Conservation (phyloP, 2,797 vertebrate species). For the Caiman crocodilus region DNA sequence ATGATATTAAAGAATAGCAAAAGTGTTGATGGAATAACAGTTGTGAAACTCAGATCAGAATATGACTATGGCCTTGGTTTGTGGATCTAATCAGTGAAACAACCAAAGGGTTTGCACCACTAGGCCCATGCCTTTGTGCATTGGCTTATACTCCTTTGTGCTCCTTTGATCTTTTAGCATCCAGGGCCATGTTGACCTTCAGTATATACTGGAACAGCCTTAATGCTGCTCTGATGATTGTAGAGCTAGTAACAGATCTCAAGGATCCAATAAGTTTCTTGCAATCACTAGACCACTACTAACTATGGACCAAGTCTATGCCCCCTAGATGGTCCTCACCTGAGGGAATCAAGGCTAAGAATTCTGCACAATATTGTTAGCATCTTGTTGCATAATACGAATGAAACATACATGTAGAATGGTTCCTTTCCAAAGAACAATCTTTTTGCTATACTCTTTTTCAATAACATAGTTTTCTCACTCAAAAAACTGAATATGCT, state of each 20-base stretch:
- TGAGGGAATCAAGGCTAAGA: rapidly evolving
- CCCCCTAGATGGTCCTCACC: rapidly evolving
- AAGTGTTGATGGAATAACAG: background rate
- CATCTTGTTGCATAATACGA: background rate
- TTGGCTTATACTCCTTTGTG: background rate
- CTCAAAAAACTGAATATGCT: background rate
- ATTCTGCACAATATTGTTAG: rapidly evolving
- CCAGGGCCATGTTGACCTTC: background rate
- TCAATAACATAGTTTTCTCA: background rate
- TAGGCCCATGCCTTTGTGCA: too few species aligned
- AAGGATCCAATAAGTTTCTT: rapidly evolving
- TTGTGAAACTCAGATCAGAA: background rate
- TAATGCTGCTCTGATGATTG: background rate
- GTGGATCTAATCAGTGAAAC: background rate
- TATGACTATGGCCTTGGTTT: background rate
- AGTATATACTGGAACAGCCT: background rate
- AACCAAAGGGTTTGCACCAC: background rate
- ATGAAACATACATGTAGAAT: rapidly evolving
- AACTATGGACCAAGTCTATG: background rate
- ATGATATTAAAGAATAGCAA: too few species aligned
- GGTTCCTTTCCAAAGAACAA: background rate
- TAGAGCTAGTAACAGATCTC: rapidly evolving
- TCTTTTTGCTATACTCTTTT: background rate
- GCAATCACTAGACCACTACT: background rate
- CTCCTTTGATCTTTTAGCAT: background rate